Conservation (phyloP, 2,797 vertebrate genomes). For the Centropyge bicolor region DNA sequence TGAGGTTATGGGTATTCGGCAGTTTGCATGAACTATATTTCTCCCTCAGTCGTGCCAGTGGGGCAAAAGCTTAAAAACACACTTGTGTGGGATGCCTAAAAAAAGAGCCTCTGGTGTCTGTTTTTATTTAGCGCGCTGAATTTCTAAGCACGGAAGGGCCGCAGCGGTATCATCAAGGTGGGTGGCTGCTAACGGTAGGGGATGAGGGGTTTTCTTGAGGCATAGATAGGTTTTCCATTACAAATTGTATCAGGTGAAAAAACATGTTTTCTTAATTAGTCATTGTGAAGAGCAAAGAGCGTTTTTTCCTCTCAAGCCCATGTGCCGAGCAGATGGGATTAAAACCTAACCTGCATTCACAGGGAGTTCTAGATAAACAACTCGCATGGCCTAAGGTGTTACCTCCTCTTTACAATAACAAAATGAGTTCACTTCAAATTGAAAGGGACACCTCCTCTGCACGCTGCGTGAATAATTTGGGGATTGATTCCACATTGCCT, state of each 20-base stretch:
- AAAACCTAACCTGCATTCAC: conserved; percentile 41
- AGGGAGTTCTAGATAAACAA: conserved; percentile 65
- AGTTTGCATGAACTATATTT: conserved; percentile 49
- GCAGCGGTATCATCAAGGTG: conserved; percentile 63
- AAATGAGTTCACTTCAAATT: conserved; percentile 66
- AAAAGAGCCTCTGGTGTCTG: conserved; percentile 51
- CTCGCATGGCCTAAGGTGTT: conserved; percentile 51
- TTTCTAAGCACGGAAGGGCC: conserved; percentile 41
- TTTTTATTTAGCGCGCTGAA: conserved; percentile 54
- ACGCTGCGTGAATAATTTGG: conserved; percentile 51
- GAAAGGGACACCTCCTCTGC: conserved; percentile 57
- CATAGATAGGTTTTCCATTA: conserved; percentile 75
- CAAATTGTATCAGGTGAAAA: conserved; percentile 73
- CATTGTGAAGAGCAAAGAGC: conserved; percentile 50
- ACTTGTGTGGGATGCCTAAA: conserved; percentile 46
- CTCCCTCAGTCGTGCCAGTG: conserved; percentile 39
- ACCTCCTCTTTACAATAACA: conserved; percentile 67
- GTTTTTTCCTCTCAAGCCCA: conserved; percentile 46
- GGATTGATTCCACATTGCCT: conserved; percentile 58
- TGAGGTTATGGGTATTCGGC: conserved; percentile 49
- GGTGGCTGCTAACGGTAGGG: conserved; percentile 69
- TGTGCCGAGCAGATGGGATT: conserved; percentile 77
- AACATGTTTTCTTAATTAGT: conserved; percentile 72
- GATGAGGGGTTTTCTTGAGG: conserved; percentile 56
- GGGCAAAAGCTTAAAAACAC: conserved; percentile 46